A percentile compares a stretch with the other conserved stretches of the same genome.
Evolutionary conservation across 2,113 vertebrate species (phyloP).

Genomic region (Pitta sordida): DNA sequence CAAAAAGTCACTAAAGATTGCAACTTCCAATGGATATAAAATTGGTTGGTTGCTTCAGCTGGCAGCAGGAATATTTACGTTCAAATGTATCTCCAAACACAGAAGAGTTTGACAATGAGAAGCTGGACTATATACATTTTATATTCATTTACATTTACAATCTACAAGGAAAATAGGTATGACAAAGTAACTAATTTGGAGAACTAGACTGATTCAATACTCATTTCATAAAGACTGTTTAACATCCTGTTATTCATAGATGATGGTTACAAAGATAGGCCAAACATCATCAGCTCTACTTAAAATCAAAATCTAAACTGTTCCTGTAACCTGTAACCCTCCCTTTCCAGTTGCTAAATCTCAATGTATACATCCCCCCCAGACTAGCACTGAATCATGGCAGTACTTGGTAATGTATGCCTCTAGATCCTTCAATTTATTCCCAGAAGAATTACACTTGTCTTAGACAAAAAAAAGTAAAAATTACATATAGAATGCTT

Average conservation of each 20-base stretch:
- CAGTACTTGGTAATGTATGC: neutral
- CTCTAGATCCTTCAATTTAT: neutral
- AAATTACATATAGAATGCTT: neutral
- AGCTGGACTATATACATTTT: neutral
- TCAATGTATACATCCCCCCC: too few species aligned
- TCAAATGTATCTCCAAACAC: neutral
- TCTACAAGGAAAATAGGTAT: neutral
- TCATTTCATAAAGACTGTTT: neutral
- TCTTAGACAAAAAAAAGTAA: neutral
- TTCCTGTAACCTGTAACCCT: neutral
- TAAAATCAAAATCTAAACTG: neutral
- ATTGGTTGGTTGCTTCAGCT: neutral
- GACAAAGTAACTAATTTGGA: neutral
- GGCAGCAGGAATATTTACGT: neutral
- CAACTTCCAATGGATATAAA: neutral
- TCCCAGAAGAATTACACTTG: neutral
- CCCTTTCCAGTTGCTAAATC: neutral
- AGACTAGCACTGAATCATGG: neutral
- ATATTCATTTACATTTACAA: neutral
- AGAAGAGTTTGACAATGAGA: neutral
- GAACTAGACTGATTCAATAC: neutral
- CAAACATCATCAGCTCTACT: neutral
- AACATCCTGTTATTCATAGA: neutral
- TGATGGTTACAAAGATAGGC: neutral
- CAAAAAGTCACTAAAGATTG: neutral